Percentiles rank a stretch among this genome's conserved stretches.
Evolutionary conservation across 1,140 invertebrate species (phyloP).

Genomic region (Pectinophora gossypiella): DNA sequence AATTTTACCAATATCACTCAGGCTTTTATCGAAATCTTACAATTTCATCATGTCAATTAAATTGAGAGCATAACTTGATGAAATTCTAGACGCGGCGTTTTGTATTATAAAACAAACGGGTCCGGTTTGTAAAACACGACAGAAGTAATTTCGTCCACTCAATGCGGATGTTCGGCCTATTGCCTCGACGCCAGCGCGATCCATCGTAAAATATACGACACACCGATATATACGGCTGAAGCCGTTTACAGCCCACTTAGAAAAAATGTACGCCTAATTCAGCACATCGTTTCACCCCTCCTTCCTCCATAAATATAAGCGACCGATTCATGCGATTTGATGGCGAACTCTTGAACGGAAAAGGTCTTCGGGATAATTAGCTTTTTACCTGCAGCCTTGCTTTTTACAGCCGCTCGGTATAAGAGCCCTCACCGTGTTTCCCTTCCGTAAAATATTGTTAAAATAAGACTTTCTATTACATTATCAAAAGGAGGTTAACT

Average conservation of each 20-base stretch:
- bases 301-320: conserved; percentile 52
- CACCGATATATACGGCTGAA: conserved; percentile 64
- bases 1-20: no score
- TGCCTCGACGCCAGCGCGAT: conserved; percentile 40
- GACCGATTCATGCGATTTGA: conserved; percentile 53
- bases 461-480: no score
- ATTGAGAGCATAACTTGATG: no score
- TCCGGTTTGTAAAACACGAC: conserved; percentile 52
- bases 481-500: no score
- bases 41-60: no score
- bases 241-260: conserved; percentile 66
- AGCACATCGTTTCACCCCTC: conserved; percentile 56
- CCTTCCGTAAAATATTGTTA: conserved; percentile 23
- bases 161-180: conserved; percentile 43
- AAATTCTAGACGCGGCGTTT: no score
- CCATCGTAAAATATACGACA: conserved; percentile 70
- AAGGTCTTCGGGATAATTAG: conserved; percentile 36
- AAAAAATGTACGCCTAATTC: conserved; percentile 71
- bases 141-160: conserved; percentile 65
- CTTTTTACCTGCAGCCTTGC: conserved; percentile 23
- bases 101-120: conserved; percentile 47
- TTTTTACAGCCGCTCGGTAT: conserved; percentile 13
- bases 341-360: conserved; percentile 31
- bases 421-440: conserved; percentile 19
- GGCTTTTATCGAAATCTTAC: no score